Conservation (phyloP, 2,888 invertebrate genomes). For the Xestia xanthographa region DNA sequence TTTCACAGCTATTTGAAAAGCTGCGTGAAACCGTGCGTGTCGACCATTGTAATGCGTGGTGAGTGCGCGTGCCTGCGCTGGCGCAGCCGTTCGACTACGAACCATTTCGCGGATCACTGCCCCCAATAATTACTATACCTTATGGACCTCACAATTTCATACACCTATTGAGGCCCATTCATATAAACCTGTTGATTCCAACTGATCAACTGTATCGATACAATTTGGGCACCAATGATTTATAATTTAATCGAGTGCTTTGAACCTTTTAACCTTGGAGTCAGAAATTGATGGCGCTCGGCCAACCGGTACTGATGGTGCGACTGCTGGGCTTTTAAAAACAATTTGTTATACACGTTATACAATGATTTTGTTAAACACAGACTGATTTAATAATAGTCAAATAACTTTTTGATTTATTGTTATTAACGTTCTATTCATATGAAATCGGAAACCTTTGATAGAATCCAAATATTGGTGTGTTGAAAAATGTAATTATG, state of each 20-base stretch:
- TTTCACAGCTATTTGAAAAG: slow-evolving; percentile 75
- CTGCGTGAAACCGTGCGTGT: slow-evolving; percentile 61
- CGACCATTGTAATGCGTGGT: slow-evolving; percentile 66
- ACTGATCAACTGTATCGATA: slow-evolving; percentile 73
- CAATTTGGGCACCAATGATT: slow-evolving; percentile 75
- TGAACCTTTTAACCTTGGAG: slow-evolving; percentile 70
- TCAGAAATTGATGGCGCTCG: slow-evolving; percentile 59
- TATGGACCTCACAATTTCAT: slow-evolving; percentile 75
- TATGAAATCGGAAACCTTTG: slow-evolving; percentile 56
- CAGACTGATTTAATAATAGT: slow-evolving; percentile 44
- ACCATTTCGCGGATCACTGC: slow-evolving; percentile 84
- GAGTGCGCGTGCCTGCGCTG: slow-evolving; percentile 65
- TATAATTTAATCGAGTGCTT: slow-evolving; percentile 71
- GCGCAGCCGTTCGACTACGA: slow-evolving; percentile 72
- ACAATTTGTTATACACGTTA: slow-evolving; percentile 56
- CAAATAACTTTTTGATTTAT: slow-evolving; percentile 44
- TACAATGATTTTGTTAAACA: slow-evolving; percentile 39
- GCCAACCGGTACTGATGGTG: slow-evolving; percentile 58
- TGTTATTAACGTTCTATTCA: slow-evolving; percentile 41
- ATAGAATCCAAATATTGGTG: slow-evolving; percentile 35
- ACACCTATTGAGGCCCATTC: slow-evolving; percentile 68
- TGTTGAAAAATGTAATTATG: slow-evolving; percentile 67
- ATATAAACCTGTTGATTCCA: slow-evolving; percentile 79
- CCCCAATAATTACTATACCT: slow-evolving; percentile 79
- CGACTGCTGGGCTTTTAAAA: slow-evolving; percentile 58